Evolutionary conservation across 2,113 vertebrate genomes (phyloP).

Genomic region (Dicrurus megarhynchus): DNA sequence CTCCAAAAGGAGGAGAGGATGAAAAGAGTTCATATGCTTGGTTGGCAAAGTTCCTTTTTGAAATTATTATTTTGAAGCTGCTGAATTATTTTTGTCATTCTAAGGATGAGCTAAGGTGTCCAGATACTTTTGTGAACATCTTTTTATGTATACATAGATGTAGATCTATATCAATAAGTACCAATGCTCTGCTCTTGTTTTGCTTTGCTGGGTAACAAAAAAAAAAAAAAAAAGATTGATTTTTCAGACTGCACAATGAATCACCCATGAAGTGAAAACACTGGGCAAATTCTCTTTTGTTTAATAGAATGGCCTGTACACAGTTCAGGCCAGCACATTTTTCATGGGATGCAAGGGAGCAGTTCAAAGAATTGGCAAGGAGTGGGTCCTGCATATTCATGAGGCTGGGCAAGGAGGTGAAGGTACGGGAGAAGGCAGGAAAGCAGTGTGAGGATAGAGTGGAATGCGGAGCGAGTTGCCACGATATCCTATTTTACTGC

Average conservation of each 20-base stretch:
- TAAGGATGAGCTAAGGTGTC: neutral
- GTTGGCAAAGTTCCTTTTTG: neutral
- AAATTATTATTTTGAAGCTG: neutral
- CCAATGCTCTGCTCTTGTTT: neutral
- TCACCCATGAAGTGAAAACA: conserved; percentile 44
- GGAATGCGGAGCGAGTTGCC: conserved; percentile 49
- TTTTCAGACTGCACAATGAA: conserved; percentile 50
- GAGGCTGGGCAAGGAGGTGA: conserved; percentile 52
- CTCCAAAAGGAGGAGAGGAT: neutral
- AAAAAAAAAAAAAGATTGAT: neutral
- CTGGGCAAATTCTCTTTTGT: conserved; percentile 54
- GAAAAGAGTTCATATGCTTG: neutral
- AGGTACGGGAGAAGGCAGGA: conserved; percentile 37
- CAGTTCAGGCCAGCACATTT: conserved; percentile 50
- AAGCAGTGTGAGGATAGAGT: conserved; percentile 34
- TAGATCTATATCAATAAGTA: neutral
- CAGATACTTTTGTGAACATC: neutral
- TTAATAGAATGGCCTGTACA: conserved; percentile 31
- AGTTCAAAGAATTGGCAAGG: conserved; percentile 56
- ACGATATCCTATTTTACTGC: conserved; percentile 61
- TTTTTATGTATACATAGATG: neutral
- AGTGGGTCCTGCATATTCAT: conserved; percentile 54
- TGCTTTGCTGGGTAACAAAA: neutral
- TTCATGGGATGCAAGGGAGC: conserved; percentile 56
- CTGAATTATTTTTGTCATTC: neutral